A percentile compares a stretch with the other conserved stretches of the same genome.
These are phyloP conservation scores for Heliornis fulica DNA, from an alignment of 2,113 vertebrate genomes.

Conservation along the genomic window DNA sequence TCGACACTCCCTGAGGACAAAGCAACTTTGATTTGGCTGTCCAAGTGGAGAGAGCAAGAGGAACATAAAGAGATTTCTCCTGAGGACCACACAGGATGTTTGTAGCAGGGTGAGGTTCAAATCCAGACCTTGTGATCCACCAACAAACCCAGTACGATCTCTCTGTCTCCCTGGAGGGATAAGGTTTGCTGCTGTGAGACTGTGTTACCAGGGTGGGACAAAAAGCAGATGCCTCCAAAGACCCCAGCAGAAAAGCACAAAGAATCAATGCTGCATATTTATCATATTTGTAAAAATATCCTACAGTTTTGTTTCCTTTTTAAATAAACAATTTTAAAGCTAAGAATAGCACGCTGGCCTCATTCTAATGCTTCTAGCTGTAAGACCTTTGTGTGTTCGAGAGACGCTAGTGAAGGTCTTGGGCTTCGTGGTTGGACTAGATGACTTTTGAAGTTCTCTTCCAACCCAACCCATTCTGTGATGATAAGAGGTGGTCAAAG, in stretches of 20 bases:
- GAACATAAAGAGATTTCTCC: not conserved
- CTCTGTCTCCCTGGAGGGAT: not conserved
- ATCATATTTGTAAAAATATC: not conserved
- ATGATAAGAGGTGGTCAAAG: not conserved
- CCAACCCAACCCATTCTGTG: not conserved
- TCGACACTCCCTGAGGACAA: not conserved
- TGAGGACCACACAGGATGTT: not conserved
- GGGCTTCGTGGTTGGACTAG: not conserved
- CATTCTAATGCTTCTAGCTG: not conserved
- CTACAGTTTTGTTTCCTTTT: not conserved
- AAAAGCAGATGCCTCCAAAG: not conserved
- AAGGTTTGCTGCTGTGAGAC: not conserved
- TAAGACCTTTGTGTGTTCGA: not conserved
- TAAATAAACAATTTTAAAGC: not conserved
- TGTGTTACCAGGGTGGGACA: not conserved
- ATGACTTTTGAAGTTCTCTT: not conserved
- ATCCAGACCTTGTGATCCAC: not conserved
- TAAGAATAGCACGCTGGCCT: not conserved
- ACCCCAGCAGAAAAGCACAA: not conserved
- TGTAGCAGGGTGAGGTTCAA: not conserved
- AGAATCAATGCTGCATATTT: not conserved
- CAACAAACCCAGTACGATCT: rapidly evolving
- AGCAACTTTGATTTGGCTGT: not conserved
- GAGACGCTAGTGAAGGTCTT: not conserved
- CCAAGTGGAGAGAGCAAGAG: not conserved